phyloP scores from a whole-genome alignment of 2,797 vertebrate species.

The Platyrinchus mystaceus region DNA sequence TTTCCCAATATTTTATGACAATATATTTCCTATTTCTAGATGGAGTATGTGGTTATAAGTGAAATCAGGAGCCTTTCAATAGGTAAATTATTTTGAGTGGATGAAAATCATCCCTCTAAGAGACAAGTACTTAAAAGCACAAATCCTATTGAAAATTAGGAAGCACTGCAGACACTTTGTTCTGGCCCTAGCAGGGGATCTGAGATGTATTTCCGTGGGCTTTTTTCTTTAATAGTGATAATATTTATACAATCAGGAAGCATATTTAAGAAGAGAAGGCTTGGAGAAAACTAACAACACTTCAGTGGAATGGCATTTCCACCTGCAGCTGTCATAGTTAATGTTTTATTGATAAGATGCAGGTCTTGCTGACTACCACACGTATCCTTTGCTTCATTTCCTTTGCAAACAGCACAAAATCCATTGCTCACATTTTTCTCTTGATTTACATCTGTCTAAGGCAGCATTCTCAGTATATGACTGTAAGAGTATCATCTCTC shows the following conservation, averaged over 20 bases:
- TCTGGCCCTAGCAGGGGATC: neutral
- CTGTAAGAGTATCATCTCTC: neutral
- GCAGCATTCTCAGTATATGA: neutral
- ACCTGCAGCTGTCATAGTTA: neutral
- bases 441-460: neutral
- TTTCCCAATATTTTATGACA: neutral
- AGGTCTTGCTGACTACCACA: neutral
- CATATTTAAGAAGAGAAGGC: neutral
- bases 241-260: neutral
- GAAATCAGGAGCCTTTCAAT: slow-evolving; percentile 17
- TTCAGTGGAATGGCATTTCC: neutral
- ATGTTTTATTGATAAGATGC: slow-evolving; percentile 17
- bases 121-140: neutral
- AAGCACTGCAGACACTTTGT: neutral
- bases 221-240: neutral
- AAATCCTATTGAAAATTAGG: neutral
- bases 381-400: neutral
- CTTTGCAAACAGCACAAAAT: slow-evolving; percentile 1
- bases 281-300: neutral
- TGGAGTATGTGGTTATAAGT: neutral
- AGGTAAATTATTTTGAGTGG: neutral
- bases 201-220: neutral
- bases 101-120: neutral
- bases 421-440: neutral
- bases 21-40: neutral